These are phyloP conservation scores for Telmatochromis sp. DNA, from an alignment of 2,113 vertebrate species.

Conservation along the genomic window DNA sequence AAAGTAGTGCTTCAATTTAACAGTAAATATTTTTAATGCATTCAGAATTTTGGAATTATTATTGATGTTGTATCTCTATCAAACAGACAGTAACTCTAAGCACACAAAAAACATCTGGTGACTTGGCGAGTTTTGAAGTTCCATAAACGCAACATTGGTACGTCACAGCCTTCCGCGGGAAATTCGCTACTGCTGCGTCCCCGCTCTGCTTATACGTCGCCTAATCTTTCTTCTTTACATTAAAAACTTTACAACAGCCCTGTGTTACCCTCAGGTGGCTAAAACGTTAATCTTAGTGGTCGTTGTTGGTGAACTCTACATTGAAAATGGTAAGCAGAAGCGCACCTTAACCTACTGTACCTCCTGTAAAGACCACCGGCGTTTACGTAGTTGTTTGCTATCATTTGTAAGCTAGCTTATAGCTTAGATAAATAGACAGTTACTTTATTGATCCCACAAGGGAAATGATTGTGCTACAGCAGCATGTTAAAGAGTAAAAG, in stretches of 20 bases:
- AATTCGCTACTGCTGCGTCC: not conserved
- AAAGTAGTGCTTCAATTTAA: not conserved
- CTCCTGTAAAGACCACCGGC: not conserved
- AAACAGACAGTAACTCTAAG: not conserved
- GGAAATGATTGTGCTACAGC: not conserved
- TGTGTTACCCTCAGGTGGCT: not conserved
- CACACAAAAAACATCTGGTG: not conserved
- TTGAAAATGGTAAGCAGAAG: conserved; percentile 33
- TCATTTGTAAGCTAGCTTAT: not conserved
- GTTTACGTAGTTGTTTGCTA: not conserved
- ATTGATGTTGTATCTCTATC: not conserved
- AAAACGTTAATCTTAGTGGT: not conserved
- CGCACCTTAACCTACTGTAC: not conserved
- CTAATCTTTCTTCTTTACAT: not conserved
- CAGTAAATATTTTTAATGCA: not conserved
- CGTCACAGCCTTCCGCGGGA: conserved; percentile 35
- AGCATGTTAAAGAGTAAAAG: not conserved
- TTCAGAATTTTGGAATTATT: not conserved
- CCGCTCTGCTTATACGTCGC: not conserved
- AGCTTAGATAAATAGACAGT: not conserved
- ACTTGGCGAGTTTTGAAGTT: not conserved
- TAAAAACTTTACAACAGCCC: not conserved
- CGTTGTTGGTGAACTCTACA: not conserved
- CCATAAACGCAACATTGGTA: not conserved
- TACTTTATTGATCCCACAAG: not conserved